phyloP scores from a whole-genome alignment of 2,888 invertebrate species.

The Nipponacmea schrenckii region DNA sequence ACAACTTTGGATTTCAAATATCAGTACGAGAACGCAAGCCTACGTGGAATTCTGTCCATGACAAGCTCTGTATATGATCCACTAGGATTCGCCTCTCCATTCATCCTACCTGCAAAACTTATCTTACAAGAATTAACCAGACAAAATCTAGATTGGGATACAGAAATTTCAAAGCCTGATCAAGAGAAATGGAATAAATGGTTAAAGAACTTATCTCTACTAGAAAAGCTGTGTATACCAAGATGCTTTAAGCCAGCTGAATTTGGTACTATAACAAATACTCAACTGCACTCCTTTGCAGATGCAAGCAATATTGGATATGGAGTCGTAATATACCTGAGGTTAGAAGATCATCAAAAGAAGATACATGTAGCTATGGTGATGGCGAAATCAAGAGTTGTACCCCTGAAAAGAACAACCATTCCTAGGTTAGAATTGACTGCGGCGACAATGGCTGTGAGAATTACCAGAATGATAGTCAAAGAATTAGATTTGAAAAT shows the following conservation, averaged over 20 bases:
- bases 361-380: slow-evolving; percentile 19
- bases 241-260: slow-evolving; percentile 1
- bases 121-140: background rate
- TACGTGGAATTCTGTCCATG: slow-evolving; percentile 8
- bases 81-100: slow-evolving; percentile 11
- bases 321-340: background rate
- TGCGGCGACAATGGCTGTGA: slow-evolving; percentile 23
- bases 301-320: slow-evolving; percentile 13
- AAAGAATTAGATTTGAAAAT: no score
- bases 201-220: no score
- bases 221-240: no score
- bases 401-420: slow-evolving; percentile 22
- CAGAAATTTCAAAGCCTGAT: no score
- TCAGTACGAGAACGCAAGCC: background rate
- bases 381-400: slow-evolving; percentile 26
- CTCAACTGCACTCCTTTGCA: slow-evolving; percentile 5
- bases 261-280: background rate
- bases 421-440: slow-evolving; percentile 23
- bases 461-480: no score
- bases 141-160: no score
- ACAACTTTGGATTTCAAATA: background rate
- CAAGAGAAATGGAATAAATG: no score
- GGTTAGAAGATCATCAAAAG: background rate
- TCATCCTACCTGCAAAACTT: background rate
- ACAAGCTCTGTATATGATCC: slow-evolving; percentile 16